Base-by-base conservation (phyloP, 2,113 vertebrate species). In the Oreotrochilus melanogaster region DNA sequence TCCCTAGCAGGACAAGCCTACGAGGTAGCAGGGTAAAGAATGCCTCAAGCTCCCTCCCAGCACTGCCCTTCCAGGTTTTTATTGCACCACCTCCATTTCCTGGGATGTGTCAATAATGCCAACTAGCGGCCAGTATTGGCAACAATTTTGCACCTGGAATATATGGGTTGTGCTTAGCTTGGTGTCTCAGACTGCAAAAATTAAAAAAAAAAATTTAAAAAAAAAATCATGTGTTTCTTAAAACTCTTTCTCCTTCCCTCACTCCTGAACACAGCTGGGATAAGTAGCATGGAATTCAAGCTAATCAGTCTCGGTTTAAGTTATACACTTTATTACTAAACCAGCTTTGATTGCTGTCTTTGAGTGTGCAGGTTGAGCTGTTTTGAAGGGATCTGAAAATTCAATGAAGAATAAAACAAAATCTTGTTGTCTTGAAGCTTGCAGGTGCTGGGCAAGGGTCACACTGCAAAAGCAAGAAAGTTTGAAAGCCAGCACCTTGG, bases 51-150 rank as follows among this genome's bases (percentile, higher is more conserved):
- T 39, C 42, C 79, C 45, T n/a, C 33, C 0, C 2, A 35, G 22
- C 1, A 0, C 47, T 31, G 72, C 33, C 60, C 58, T 62, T 18
- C n/a, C 21, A 1, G 35, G 45, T 15, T 35, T 89, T 58, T 31
- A 21, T 27, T 31, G 35, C 85, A 30, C 18, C 48, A 11, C 14
- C 37, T 53, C 56, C 31, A 2, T 42, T 51, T 37, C 4, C 82
- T 31, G 64, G 48, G 27, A 24, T 72, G 86, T 37, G 75, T 86
- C 93, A 89, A 73, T 92, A 84, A 94, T 96, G 96, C 92, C 96
- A 82, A 39, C 95, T 96, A 96, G 96, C 3, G 93, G 91, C 90
- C 58, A 8, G 7, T 5, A 35, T 53, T 33, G 78, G 76, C 72
- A 91, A 18, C 45, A 28, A 73, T 75, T 54, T 27, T 37, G 8